Evolutionary conservation across 1,140 invertebrate species (phyloP).

Genomic region (Elysia chlorotica): DNA sequence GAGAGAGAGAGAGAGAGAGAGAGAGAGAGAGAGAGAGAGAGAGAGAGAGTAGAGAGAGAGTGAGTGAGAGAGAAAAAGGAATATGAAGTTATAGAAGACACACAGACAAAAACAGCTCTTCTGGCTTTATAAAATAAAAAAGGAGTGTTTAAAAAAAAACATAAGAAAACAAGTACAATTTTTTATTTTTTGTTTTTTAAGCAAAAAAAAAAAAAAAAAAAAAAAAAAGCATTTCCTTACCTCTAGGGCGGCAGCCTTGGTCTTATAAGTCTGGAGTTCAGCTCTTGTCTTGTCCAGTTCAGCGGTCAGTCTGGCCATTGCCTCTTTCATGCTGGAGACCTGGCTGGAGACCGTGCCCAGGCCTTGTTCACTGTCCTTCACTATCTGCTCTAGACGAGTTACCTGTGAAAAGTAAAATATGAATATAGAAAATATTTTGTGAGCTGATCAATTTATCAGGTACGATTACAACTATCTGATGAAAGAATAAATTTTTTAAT

Average conservation of each 20-base stretch:
- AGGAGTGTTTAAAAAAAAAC: too few species aligned
- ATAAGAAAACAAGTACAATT: too few species aligned
- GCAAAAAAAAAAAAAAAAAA: too few species aligned
- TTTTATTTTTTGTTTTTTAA: too few species aligned
- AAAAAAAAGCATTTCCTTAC: slow-evolving; percentile 25
- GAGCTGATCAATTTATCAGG: too few species aligned
- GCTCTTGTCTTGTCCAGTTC: slow-evolving; percentile 48
- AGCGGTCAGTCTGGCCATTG: slow-evolving; percentile 37
- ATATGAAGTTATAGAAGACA: neutral
- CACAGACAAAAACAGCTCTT: neutral
- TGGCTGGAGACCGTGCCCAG: slow-evolving; percentile 49
- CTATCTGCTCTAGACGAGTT: slow-evolving; percentile 39
- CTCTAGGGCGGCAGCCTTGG: slow-evolving; percentile 35
- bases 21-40: neutral
- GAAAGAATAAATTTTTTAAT: too few species aligned
- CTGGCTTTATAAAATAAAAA: too few species aligned
- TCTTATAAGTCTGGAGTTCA: slow-evolving; percentile 43
- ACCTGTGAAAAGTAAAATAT: slow-evolving; percentile 36
- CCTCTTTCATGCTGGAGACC: slow-evolving; percentile 47
- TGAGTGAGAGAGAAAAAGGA: neutral
- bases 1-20: neutral
- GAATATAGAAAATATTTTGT: neutral
- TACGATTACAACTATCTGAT: too few species aligned
- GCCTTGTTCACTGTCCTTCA: slow-evolving; percentile 50
- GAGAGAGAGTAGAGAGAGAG: neutral